Evolutionary conservation across 2,888 invertebrate species (phyloP).

Genomic region (Galeruca laticollis): DNA sequence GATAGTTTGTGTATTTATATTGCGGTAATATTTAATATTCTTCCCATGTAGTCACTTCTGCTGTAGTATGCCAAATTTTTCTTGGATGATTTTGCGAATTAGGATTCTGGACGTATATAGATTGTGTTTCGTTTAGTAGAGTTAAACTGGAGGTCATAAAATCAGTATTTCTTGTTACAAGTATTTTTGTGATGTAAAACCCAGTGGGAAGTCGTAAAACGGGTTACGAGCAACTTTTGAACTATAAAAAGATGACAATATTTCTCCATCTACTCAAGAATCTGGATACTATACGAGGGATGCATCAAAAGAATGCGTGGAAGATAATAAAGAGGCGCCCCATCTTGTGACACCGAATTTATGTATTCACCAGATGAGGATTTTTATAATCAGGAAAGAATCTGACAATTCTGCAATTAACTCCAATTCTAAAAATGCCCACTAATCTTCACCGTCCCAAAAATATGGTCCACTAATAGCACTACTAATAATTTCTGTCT

Average conservation of each 20-base stretch:
- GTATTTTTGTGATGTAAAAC: background rate
- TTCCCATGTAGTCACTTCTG: slow-evolving; percentile 12
- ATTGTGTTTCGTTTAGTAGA: slow-evolving; percentile 8
- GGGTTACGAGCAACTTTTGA: background rate
- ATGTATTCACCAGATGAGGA: too few relatives aligned
- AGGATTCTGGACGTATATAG: slow-evolving; percentile 13
- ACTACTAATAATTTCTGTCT: too few relatives aligned
- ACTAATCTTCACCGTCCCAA: too few relatives aligned
- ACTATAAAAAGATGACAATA: background rate
- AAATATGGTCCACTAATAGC: too few relatives aligned
- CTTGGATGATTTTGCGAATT: slow-evolving; percentile 16
- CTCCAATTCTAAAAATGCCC: too few relatives aligned
- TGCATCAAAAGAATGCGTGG: background rate
- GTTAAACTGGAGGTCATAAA: slow-evolving; percentile 9
- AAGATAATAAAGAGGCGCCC: too few relatives aligned
- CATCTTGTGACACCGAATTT: too few relatives aligned
- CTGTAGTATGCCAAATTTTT: slow-evolving; percentile 30
- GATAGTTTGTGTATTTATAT: slow-evolving; percentile 34
- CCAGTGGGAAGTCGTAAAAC: background rate
- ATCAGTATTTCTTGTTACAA: background rate
- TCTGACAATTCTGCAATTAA: too few relatives aligned
- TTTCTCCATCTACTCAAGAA: background rate
- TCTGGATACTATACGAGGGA: background rate
- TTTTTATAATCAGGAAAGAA: too few relatives aligned
- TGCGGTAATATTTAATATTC: slow-evolving; percentile 34